Evolutionary conservation across 2,113 vertebrate species (phyloP), one percentile per base, ranked within the genome.

Genomic region (Oceanodroma tethys): DNA sequence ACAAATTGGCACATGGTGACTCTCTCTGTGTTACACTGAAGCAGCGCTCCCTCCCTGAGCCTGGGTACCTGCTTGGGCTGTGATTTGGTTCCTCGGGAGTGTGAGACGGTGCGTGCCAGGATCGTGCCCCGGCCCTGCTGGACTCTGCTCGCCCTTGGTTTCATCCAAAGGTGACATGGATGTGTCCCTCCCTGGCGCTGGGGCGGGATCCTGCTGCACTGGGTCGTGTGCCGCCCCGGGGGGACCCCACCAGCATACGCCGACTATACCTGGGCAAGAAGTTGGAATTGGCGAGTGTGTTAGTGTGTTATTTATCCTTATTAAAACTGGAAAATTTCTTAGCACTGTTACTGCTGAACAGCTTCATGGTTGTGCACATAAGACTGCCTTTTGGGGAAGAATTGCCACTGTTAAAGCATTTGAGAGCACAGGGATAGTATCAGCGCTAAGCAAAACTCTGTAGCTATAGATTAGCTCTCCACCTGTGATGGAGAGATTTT

Each of bases 211-310:
- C 19, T 20, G 20, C 66, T 82, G 47, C 16, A 2, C 11, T 11
- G 62, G n/a, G 17, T 34, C 10, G 9, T 59, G 34, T 2, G 1
- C 42, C 0, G 1, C 47, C 32, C 12, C 0, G 0, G 9, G 21
- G 19, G 30, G 30, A 70, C 21, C 26, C 53, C 19, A 43, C 59
- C 63, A 34, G 40, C 47, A 9, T 48, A 29, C 5, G 4, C 30
- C 23, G 7, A 2, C 88, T 60, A 0, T 58, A 43, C 47, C 38
- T 59, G 52, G 11, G 32, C 30, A 42, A 40, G 30, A 78, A 53
- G 19, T 4, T 73, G 81, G 36, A 93, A 70, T 36, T 65, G 59
- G 19, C 2, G 0, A 55, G n/a, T 84, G 14, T 81, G 30, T 82
- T 71, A 11, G 18, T 40, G 34, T 65, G 25, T 70, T 84, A 70